A percentile compares a stretch with the other conserved stretches of the same genome.
Evolutionary conservation across 1,140 invertebrate genomes (phyloP).

Genomic region (Platyura marginata): DNA sequence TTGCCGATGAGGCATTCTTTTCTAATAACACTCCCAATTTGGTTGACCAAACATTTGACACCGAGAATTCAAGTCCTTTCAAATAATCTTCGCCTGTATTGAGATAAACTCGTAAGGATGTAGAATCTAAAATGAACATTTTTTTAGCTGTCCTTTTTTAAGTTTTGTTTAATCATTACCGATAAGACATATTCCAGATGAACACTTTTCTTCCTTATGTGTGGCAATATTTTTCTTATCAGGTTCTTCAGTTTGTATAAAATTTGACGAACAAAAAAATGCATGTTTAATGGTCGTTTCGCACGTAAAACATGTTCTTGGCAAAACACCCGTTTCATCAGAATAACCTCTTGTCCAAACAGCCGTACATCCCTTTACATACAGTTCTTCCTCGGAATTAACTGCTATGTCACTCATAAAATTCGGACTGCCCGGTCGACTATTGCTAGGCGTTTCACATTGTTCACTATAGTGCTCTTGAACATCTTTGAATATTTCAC

Average conservation of each 20-base stretch:
- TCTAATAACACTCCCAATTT: slow-evolving; percentile 63
- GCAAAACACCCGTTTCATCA: slow-evolving; percentile 17
- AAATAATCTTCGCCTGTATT: slow-evolving; percentile 65
- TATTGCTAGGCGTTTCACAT: not conserved
- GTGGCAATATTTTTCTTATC: not conserved
- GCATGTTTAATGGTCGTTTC: slow-evolving; percentile 66
- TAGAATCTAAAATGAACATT: slow-evolving; percentile 36
- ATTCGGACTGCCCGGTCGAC: not conserved
- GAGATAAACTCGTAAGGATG: slow-evolving; percentile 59
- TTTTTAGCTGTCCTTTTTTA: not conserved
- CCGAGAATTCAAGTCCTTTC: slow-evolving; percentile 67
- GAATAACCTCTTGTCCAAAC: slow-evolving; percentile 50
- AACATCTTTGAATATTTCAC: slow-evolving; percentile 27
- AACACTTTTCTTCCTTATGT: slow-evolving; percentile 9
- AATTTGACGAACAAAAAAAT: slow-evolving; percentile 37
- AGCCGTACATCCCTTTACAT: slow-evolving; percentile 65
- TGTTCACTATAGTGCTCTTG: slow-evolving; percentile 7
- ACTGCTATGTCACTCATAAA: slow-evolving; percentile 4
- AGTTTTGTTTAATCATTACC: slow-evolving; percentile 4
- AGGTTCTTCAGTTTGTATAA: slow-evolving; percentile 1
- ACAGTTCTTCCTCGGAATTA: slow-evolving; percentile 68
- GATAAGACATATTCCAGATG: slow-evolving; percentile 21
- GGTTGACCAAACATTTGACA: slow-evolving; percentile 54
- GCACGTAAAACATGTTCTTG: slow-evolving; percentile 56
- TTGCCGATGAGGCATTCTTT: slow-evolving; percentile 28